Evolutionary conservation across 2,113 vertebrate genomes (phyloP), one percentile per base, ranked within the genome.

Genomic region (Trogon surrucura): DNA sequence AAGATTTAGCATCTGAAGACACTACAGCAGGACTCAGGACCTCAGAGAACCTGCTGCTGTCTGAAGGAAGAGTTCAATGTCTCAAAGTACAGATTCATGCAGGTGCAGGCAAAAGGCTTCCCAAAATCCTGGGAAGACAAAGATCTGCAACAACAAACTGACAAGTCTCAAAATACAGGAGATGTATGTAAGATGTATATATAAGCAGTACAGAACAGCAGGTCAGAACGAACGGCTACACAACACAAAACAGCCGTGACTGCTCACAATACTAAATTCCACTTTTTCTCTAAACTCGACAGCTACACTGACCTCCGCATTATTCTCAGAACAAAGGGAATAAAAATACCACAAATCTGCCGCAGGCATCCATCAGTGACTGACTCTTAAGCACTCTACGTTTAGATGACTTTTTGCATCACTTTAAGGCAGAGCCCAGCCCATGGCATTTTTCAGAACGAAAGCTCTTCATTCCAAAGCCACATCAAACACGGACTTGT

Each of bases 401-500:
- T 26, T 60, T 26, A 47, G 8, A 8, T 41, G 2, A 19, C 10
- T n/a, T 66, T 72, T 11, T 60, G 14, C 36, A 77, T 70, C 44
- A 25, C 10, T 19, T 71, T 11, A 53, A 34, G 11, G 14, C 11
- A 65, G 51, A 65, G n/a, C 7, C 13, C 8, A 38, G 11, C 8
- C 9, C 1, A 0, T 2, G 22, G 1, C 12, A 8, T 20, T 65
- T n/a, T 53, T 30, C 13, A 51, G 32, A 56, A 69, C 22, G 12
- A 51, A 64, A 71, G 6, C 2, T 16, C 8, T 50, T 54, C 13
- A 16, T 54, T 60, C 17, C 26, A 44, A 44, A 50, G 3, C 3
- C 2, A 10, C 67, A 60, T 13, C 67, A 67, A 61, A 44, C 2
- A 5, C 32, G 27, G 20, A 3, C 41, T 48, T 17, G n/a, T 48